Conservation (phyloP, 1,140 invertebrate species). For the Macrotrachela quadricornifera region DNA sequence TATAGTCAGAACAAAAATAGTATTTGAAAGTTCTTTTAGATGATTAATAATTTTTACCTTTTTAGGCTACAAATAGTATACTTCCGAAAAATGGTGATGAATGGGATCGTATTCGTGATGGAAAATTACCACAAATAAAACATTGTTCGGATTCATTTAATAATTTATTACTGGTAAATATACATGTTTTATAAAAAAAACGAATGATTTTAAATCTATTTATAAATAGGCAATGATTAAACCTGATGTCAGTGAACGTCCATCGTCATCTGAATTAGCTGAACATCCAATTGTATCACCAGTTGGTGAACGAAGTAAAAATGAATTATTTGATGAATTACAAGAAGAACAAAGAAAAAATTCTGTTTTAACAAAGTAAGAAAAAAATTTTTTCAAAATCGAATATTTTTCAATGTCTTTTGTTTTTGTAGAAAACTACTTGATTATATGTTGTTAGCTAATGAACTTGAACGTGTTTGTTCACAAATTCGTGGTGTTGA, state of each 20-base stretch:
- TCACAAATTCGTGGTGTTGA: too few relatives aligned
- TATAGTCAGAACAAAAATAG: too few relatives aligned
- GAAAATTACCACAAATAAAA: constrained; percentile 43
- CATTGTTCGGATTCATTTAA: constrained; percentile 48
- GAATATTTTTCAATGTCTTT: too few relatives aligned
- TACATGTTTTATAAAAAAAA: neutral
- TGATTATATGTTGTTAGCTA: too few relatives aligned
- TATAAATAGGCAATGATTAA: constrained; percentile 43
- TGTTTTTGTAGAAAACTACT: too few relatives aligned
- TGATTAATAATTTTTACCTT: too few relatives aligned
- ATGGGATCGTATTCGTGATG: constrained; percentile 58
- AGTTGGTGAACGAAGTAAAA: constrained; percentile 47
- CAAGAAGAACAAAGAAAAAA: constrained; percentile 56
- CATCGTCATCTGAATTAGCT: constrained; percentile 41
- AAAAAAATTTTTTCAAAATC: too few relatives aligned
- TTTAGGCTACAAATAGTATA: constrained; percentile 38
- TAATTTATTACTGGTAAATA: constrained; percentile 44
- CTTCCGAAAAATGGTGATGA: constrained; percentile 65
- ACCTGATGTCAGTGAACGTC: constrained; percentile 40
- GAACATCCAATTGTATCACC: constrained; percentile 45
- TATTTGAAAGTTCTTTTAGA: too few relatives aligned
- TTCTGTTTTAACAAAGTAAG: neutral
- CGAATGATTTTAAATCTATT: constrained; percentile 1
- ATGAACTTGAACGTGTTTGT: too few relatives aligned
- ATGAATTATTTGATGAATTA: constrained; percentile 52